phyloP scores from a whole-genome alignment of 2,888 invertebrate genomes.

The Branchinecta sandiegonensis region DNA sequence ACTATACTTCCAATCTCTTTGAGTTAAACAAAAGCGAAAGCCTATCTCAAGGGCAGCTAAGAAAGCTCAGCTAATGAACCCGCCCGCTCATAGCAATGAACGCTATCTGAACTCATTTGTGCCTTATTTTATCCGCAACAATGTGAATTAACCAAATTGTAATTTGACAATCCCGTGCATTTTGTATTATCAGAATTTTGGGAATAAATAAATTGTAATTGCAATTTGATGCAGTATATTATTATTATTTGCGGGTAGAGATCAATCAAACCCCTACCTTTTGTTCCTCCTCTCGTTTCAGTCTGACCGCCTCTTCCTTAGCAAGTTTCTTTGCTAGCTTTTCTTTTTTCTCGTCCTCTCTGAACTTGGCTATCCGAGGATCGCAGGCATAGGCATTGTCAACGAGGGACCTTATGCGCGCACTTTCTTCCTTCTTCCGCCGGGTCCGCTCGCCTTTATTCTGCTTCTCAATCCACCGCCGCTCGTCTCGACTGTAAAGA shows the following conservation, averaged over 20 bases:
- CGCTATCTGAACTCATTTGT: no score
- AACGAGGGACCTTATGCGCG: conserved; percentile 72
- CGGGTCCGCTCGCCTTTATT: conserved; percentile 85
- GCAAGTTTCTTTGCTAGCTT: conserved; percentile 79
- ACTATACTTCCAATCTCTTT: background rate
- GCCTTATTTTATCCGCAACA: no score
- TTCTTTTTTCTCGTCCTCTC: conserved; percentile 79
- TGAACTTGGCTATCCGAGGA: conserved; percentile 79
- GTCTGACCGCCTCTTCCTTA: conserved; percentile 42
- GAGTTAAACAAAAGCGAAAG: no score
- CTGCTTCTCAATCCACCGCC: conserved; percentile 96
- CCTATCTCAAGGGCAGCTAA: no score
- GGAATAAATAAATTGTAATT: no score
- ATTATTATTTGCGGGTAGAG: no score
- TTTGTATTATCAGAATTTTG: no score
- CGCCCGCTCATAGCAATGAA: no score
- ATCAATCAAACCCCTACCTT: conserved; percentile 37
- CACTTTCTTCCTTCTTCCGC: conserved; percentile 92
- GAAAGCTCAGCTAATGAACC: no score
- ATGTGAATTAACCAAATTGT: no score
- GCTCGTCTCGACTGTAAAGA: conserved; percentile 57
- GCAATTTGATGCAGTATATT: no score
- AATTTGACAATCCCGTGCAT: no score
- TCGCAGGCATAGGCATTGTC: conserved; percentile 88
- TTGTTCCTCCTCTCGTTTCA: conserved; percentile 72